These are phyloP conservation scores for Corynorhinus townsendii DNA, from an alignment of 2,113 vertebrate species.

Conservation along the genomic window DNA sequence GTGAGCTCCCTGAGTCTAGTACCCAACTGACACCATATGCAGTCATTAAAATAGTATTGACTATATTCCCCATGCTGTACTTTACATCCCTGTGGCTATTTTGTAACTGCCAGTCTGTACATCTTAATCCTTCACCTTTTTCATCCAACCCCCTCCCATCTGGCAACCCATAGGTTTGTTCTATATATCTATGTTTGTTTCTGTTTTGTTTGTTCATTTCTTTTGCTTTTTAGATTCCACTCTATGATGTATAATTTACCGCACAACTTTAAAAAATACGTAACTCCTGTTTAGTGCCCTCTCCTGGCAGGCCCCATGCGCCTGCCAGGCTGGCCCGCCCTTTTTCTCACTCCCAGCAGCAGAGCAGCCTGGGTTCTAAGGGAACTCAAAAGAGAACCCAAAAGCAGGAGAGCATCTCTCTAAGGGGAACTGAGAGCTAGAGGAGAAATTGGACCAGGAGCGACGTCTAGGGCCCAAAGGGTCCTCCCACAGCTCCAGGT, in stretches of 20 bases:
- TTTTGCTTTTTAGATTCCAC: not conserved
- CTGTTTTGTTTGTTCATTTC: not conserved
- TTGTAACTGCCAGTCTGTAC: not conserved
- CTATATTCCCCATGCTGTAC: not conserved
- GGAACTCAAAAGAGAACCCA: not conserved
- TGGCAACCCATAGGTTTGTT: not conserved
- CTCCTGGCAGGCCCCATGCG: rapidly evolving
- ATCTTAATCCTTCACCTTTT: not conserved
- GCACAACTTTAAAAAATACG: not conserved
- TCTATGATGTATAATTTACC: not conserved
- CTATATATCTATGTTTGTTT: not conserved
- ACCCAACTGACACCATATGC: not conserved
- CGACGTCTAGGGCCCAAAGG: not conserved
- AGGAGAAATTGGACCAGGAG: not conserved
- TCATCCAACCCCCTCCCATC: not conserved
- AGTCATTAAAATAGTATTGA: not conserved
- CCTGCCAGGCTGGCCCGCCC: not conserved
- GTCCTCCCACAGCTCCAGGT: not conserved
- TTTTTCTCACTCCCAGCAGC: not conserved
- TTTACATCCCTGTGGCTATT: not conserved
- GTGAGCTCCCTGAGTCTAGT: not conserved
- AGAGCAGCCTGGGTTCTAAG: not conserved
- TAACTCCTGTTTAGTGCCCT: not conserved
- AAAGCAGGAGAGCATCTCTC: not conserved
- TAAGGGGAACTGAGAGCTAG: not conserved